Evolutionary conservation across 2,888 invertebrate species (phyloP).

Genomic region (Hyposoter didymator): DNA sequence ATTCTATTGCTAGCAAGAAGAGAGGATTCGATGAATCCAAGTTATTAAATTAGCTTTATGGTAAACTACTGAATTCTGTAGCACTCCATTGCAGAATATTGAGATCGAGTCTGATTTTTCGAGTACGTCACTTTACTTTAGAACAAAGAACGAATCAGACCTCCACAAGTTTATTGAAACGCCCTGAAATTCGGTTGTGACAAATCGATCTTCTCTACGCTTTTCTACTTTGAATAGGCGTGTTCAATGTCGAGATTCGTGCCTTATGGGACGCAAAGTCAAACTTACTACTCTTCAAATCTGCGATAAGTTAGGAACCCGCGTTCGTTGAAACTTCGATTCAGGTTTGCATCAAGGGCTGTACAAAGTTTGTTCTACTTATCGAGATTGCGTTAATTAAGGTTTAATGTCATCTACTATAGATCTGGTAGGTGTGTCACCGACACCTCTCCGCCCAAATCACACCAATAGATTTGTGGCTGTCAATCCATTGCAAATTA

Average conservation of each 20-base stretch:
- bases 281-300: not conserved
- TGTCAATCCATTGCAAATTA: not conserved
- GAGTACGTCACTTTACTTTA: not conserved
- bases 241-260: not conserved
- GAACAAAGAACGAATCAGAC: not conserved
- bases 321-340: not conserved
- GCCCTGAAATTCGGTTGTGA: not conserved
- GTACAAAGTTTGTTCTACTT: not conserved
- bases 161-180: not conserved
- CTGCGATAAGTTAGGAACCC: not conserved
- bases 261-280: not conserved
- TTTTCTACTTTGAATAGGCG: not conserved
- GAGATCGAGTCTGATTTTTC: not conserved
- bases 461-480: not conserved
- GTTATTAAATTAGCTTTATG: not conserved
- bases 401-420: not conserved
- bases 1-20: not conserved
- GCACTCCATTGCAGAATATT: not conserved
- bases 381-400: slow-evolving; percentile 6
- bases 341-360: not conserved
- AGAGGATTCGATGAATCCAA: not conserved
- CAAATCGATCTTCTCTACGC: not conserved
- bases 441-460: not conserved
- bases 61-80: not conserved
- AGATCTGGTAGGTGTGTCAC: not conserved